Base-by-base conservation (phyloP, 2,797 vertebrate species). In the Natrix natrix region DNA sequence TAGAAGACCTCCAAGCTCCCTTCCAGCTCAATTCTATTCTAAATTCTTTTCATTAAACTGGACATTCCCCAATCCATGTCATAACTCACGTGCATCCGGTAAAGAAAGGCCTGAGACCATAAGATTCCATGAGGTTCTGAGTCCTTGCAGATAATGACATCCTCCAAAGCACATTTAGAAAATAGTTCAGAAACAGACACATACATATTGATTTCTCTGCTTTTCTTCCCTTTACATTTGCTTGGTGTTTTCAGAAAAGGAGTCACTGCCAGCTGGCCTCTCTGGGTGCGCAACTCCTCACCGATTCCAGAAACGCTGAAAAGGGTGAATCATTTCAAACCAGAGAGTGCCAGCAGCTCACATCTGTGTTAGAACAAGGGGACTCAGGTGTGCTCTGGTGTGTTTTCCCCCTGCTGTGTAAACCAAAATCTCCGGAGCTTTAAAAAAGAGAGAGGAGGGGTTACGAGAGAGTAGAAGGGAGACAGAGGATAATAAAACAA, bases 361-460 rank as follows among this genome's bases (percentile, higher is more conserved):
- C 69, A 28, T 66, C 78, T 90, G 24, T 66, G 78, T 54, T 93
- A 87, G 92, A 90, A 87, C 78, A 90, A 92, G 90, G 63, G 63
- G 74, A 63, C 48, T 90, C 88, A 56, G 59, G 59, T 56, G 32
- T 48, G 54, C 78, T 61, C 22, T 32, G 26, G 57, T 26, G 7
- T 37, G 59, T 52, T 37, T 1, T 54, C 26, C 5, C n/a, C 10
- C 28, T 17, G 52, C 3, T 28, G 7, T 14, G 20, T 10, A 91
- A 61, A 59, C 37, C 55, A 78, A 91, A 88, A 83, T 4, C 57
- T 74, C 48, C 37, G 96, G 94, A 96, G 95, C 96, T 97, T 96
- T 97, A 97, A 97, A 97, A 97, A 97, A 57, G 16, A 57, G 56
- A 55, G 56, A 95, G 91, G 95, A 95, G 95, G 94, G 95, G 93